Base-by-base conservation (phyloP, 2,113 vertebrate genomes). In the Steatornis caripensis region DNA sequence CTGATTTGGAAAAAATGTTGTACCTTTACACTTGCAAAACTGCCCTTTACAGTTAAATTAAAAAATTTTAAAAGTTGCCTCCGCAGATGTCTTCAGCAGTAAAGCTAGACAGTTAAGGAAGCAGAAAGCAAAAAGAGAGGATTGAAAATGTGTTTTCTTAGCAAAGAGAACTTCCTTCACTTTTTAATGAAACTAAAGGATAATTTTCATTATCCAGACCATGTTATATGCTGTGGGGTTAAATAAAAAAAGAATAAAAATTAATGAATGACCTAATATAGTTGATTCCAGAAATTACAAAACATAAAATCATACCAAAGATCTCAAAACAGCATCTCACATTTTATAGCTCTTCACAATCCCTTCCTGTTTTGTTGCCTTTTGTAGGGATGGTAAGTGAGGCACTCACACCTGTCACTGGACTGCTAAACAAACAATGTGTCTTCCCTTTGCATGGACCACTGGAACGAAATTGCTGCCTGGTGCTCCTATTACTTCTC, bases 391-490 rank as follows among this genome's bases (percentile, higher is more conserved):
- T 39, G 37, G 45, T 54, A 82, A 79, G 36, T 58, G 71, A 77
- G 36, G 60, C 71, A 87, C 43, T 43, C 18, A 16, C 10, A 34
- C 30, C 46, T 94, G 62, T 70, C 85, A 77, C 71, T 26, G 36
- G 41, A 34, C 10, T 6, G 10, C 75, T 77, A 84, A 97, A 91
- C 86, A 94, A 95, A 93, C 92, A 89, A 85, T 68, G 79, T 48
- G 53, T 77, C 66, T 84, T 92, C 80, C 62, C 32, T 83, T 89
- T 87, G 43, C 94, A 93, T 65, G 80, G 66, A 49, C 83, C 71
- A 77, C n/a, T 91, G 81, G 53, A 92, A 92, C 48, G 23, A 93
- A 95, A 96, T 93, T 91, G 88, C 60, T 84, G 72, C 53, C 82
- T 79, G 53, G 26, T 69, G 26, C 49, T 93, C 55, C 84, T 75